Evolutionary conservation across 1,140 invertebrate species (phyloP).

Genomic region (Contarinia nasturtii): DNA sequence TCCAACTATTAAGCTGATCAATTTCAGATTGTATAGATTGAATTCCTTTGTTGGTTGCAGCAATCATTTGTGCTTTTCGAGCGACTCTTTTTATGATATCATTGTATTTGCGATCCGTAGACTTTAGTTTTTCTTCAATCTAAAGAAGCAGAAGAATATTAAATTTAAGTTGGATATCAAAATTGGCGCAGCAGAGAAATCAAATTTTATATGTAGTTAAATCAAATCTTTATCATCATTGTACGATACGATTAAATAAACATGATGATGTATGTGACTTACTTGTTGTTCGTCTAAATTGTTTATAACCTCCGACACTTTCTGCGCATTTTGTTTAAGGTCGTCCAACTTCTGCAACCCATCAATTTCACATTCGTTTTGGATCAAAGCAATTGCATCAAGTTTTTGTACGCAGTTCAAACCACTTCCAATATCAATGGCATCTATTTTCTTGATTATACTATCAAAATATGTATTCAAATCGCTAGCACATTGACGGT

Average conservation of each 20-base stretch:
- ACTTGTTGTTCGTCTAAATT: slow-evolving; percentile 75
- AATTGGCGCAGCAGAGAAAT: too few relatives aligned
- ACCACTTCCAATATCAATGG: slow-evolving; percentile 63
- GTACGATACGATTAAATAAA: too few relatives aligned
- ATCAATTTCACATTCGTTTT: slow-evolving; percentile 44
- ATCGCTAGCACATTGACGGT: slow-evolving; percentile 49
- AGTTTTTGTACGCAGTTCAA: slow-evolving; percentile 63
- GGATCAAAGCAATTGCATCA: slow-evolving; percentile 43
- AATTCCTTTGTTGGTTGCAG: slow-evolving; percentile 61
- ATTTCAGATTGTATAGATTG: slow-evolving; percentile 56
- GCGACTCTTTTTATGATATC: slow-evolving; percentile 68
- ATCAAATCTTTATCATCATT: too few relatives aligned
- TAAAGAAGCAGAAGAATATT: too few relatives aligned
- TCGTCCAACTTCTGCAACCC: slow-evolving; percentile 44
- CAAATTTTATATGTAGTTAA: too few relatives aligned
- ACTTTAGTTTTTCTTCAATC: slow-evolving; percentile 77
- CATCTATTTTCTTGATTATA: slow-evolving; percentile 56
- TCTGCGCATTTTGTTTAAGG: slow-evolving; percentile 41
- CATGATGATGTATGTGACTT: too few relatives aligned
- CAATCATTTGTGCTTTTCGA: slow-evolving; percentile 59
- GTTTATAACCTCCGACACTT: slow-evolving; percentile 60
- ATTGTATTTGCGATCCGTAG: slow-evolving; percentile 58
- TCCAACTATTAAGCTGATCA: slow-evolving; percentile 57
- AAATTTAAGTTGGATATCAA: too few relatives aligned
- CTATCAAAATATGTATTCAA: slow-evolving; percentile 64